phyloP scores from a whole-genome alignment of 2,113 vertebrate genomes.

The Notothenia coriiceps region DNA sequence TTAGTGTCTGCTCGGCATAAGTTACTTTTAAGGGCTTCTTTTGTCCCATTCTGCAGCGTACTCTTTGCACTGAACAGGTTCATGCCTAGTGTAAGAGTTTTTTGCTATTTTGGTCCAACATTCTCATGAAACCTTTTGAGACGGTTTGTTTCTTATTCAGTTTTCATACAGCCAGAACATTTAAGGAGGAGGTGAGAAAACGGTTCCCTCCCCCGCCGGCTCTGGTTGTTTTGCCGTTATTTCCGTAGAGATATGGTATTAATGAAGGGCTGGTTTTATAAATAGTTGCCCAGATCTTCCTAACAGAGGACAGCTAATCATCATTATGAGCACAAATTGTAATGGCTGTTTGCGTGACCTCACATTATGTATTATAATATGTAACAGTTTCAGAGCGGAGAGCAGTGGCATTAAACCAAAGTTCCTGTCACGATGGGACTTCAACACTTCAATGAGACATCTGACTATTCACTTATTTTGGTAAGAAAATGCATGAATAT shows the following conservation, averaged over 20 bases:
- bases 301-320: background rate
- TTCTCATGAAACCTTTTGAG: background rate
- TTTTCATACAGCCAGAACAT: constrained; percentile 47
- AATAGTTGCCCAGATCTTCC: background rate
- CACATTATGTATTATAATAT: too few relatives aligned
- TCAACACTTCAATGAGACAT: background rate
- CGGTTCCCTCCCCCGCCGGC: background rate
- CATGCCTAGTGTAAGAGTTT: too few relatives aligned
- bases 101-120: constrained; percentile 12
- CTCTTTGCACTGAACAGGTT: too few relatives aligned
- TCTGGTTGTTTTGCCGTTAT: constrained; percentile 3
- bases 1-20: too few relatives aligned
- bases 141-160: constrained; percentile 33
- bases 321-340: background rate
- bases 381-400: too few relatives aligned
- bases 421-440: background rate
- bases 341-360: too few relatives aligned
- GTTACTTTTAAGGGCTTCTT: background rate
- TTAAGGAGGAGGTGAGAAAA: constrained; percentile 64
- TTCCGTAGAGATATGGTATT: constrained; percentile 4
- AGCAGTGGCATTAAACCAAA: background rate
- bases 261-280: background rate
- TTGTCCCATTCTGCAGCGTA: background rate
- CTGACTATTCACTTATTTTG: background rate
- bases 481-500: background rate